These are phyloP conservation scores for Myodes glareolus DNA, from an alignment of 2,113 vertebrate species.

Conservation along the genomic window DNA sequence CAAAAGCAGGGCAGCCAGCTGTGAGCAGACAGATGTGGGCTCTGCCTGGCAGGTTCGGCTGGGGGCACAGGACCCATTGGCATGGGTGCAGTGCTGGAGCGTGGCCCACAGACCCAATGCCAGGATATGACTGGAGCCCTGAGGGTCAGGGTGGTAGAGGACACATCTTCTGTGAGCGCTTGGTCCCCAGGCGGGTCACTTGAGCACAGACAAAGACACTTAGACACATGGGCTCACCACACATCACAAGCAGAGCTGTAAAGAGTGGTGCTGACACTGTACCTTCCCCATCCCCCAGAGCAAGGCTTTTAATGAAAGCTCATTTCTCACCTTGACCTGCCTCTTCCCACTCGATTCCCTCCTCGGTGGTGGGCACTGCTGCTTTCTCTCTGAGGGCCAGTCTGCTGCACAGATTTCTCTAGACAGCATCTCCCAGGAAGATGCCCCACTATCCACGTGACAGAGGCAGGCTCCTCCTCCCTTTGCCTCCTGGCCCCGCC, in stretches of 20 bases:
- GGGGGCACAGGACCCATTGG: neutral
- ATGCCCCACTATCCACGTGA: neutral
- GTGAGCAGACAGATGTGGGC: neutral
- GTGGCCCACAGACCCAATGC: neutral
- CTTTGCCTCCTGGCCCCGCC: neutral
- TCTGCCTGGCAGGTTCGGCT: neutral
- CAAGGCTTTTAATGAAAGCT: neutral
- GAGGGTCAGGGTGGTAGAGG: neutral
- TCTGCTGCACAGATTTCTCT: neutral
- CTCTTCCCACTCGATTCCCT: neutral
- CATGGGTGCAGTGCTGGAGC: neutral
- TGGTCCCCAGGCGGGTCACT: neutral
- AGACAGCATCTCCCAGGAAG: neutral
- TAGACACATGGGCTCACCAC: neutral
- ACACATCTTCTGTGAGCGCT: neutral
- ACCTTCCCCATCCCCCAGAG: neutral
- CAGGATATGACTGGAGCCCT: neutral
- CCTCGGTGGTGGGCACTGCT: neutral
- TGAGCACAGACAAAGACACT: neutral
- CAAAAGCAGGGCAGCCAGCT: neutral
- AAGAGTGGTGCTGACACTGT: neutral
- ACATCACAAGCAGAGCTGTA: neutral
- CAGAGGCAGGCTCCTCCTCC: neutral
- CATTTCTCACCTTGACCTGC: slow-evolving; percentile 49
- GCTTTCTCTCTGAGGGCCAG: neutral